Percentiles rank a stretch among this genome's conserved stretches.
phyloP scores from a whole-genome alignment of 1,140 invertebrate species.

The Leptinotarsa undecemlineata region DNA sequence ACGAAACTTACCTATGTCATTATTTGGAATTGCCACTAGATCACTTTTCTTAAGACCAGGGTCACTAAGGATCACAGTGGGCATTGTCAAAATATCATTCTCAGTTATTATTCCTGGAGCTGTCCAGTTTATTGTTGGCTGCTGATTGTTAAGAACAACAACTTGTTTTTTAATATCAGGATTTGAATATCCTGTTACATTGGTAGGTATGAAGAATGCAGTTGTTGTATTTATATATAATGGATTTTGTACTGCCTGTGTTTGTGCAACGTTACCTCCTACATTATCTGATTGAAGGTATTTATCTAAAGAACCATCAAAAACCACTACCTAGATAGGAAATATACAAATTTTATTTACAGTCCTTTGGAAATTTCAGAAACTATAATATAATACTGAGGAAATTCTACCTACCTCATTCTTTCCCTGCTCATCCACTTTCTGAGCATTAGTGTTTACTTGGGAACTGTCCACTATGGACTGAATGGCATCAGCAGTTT shows the following conservation, averaged over 20 bases:
- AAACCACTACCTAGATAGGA: conserved; percentile 8
- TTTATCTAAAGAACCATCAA: conserved; percentile 33
- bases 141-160: conserved; percentile 22
- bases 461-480: conserved; percentile 25
- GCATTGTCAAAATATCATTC: conserved; percentile 47
- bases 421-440: background rate
- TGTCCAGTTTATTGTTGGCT: background rate
- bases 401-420: background rate
- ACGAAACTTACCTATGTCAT: too few relatives aligned
- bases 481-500: conserved; percentile 30
- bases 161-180: conserved; percentile 1
- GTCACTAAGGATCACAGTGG: conserved; percentile 37
- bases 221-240: conserved; percentile 16
- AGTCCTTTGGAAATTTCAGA: background rate
- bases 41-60: background rate
- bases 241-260: conserved; percentile 19
- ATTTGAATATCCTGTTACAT: background rate
- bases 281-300: conserved; percentile 24
- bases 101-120: conserved; percentile 30
- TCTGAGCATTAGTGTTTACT: background rate
- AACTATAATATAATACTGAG: background rate
- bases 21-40: too few relatives aligned
- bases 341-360: background rate
- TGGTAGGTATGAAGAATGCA: background rate
- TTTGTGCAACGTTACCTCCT: background rate